Conservation (phyloP, 2,888 invertebrate genomes). For the Apoda limacodes region DNA sequence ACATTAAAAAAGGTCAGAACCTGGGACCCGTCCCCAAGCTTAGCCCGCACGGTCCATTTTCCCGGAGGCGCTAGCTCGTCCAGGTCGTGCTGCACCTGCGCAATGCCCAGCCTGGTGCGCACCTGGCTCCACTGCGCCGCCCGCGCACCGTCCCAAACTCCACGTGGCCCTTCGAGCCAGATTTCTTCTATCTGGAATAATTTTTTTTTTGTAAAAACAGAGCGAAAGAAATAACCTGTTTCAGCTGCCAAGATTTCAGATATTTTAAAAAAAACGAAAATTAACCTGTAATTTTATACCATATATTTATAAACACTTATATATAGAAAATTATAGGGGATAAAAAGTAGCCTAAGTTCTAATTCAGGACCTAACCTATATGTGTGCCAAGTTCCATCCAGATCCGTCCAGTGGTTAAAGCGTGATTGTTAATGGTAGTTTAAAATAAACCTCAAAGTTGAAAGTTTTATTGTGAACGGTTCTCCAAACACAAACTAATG, state of each 20-base stretch:
- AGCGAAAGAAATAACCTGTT: too few species aligned
- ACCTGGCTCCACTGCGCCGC: conserved; percentile 74
- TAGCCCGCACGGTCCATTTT: conserved; percentile 43
- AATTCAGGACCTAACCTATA: too few species aligned
- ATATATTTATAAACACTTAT: conserved; percentile 3
- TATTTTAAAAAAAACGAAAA: too few species aligned
- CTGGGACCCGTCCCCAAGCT: conserved; percentile 47
- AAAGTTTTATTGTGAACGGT: too few species aligned
- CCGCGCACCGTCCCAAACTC: conserved; percentile 62
- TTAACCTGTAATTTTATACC: conserved; percentile 4
- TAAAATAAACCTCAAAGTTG: too few species aligned
- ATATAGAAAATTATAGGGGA: neutral
- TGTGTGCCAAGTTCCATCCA: too few species aligned
- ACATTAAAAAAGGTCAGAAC: conserved; percentile 29
- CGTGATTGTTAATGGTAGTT: too few species aligned
- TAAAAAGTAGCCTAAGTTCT: too few species aligned
- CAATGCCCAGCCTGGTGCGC: conserved; percentile 71
- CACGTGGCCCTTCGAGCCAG: conserved; percentile 75
- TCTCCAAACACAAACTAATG: too few species aligned
- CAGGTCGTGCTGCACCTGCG: conserved; percentile 58
- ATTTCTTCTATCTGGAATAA: conserved; percentile 72
- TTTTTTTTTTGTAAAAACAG: too few species aligned
- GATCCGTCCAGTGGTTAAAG: too few species aligned
- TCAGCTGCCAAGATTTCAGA: too few species aligned
- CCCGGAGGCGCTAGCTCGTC: conserved; percentile 55